phyloP scores from a whole-genome alignment of 2,113 vertebrate genomes.

The Macquaria ambigua region DNA sequence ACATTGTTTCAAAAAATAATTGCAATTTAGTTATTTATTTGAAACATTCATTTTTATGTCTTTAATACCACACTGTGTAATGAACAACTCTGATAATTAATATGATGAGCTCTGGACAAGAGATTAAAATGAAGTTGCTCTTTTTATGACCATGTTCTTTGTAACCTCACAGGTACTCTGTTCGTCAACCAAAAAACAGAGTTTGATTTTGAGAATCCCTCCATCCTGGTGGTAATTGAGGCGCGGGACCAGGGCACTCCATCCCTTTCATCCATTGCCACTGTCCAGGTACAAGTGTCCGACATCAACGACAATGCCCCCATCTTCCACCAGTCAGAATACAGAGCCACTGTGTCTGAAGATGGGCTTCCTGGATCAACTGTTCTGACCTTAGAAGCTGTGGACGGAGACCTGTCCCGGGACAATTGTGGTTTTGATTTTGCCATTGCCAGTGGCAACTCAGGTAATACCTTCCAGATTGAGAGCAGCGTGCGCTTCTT shows the following conservation, averaged over 20 bases:
- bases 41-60: conserved; percentile 7
- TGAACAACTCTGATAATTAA: neutral
- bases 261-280: conserved; percentile 87
- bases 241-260: conserved; percentile 90
- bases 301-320: conserved; percentile 95
- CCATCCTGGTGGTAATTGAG: conserved; percentile 91
- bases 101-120: conserved; percentile 8
- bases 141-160: neutral
- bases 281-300: conserved; percentile 90
- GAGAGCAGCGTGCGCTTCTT: conserved; percentile 90
- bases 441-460: conserved; percentile 92
- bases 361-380: conserved; percentile 92
- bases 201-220: conserved; percentile 85
- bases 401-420: conserved; percentile 89
- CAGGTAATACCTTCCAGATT: conserved; percentile 92
- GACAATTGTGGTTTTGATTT: conserved; percentile 94
- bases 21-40: conserved; percentile 2
- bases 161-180: conserved; percentile 83
- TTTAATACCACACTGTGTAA: neutral
- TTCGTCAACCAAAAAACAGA: conserved; percentile 87
- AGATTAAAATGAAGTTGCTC: neutral
- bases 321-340: conserved; percentile 87
- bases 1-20: conserved; percentile 12
- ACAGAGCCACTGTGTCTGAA: conserved; percentile 89
- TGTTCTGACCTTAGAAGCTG: conserved; percentile 89